Conservation (phyloP, 2,797 vertebrate species). For the Sphenopsis melanotis region DNA sequence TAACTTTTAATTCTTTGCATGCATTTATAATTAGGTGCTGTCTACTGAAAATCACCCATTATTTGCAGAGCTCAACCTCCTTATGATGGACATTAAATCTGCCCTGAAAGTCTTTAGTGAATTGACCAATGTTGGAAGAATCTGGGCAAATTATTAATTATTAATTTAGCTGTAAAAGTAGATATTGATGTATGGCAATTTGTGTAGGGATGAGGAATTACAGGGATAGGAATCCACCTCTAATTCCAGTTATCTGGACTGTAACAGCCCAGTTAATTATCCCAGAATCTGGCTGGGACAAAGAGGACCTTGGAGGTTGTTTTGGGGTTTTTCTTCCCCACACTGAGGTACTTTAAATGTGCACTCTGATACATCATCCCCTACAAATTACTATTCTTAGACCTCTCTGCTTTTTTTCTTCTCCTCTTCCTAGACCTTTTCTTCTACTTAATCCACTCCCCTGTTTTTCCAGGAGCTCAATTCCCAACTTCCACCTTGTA, state of each 20-base stretch:
- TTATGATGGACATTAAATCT: not conserved
- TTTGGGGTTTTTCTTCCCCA: accelerated
- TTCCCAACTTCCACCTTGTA: not conserved
- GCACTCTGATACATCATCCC: not conserved
- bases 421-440: not conserved
- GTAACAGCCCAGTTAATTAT: not conserved
- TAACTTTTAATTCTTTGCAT: not conserved
- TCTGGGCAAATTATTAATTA: not conserved
- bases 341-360: not conserved
- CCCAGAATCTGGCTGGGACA: accelerated
- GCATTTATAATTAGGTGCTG: not conserved
- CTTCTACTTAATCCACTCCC: too few species aligned
- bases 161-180: not conserved
- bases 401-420: not conserved
- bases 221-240: not conserved
- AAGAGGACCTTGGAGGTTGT: not conserved
- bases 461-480: not conserved
- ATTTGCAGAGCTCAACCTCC: not conserved
- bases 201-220: not conserved
- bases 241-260: not conserved
- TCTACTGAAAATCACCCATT: not conserved
- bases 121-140: not conserved
- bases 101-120: not conserved
- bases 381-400: not conserved
- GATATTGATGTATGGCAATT: not conserved